Conservation (phyloP, 35 echinoderm and acorn worm species). For the Amphiura filiformis region DNA sequence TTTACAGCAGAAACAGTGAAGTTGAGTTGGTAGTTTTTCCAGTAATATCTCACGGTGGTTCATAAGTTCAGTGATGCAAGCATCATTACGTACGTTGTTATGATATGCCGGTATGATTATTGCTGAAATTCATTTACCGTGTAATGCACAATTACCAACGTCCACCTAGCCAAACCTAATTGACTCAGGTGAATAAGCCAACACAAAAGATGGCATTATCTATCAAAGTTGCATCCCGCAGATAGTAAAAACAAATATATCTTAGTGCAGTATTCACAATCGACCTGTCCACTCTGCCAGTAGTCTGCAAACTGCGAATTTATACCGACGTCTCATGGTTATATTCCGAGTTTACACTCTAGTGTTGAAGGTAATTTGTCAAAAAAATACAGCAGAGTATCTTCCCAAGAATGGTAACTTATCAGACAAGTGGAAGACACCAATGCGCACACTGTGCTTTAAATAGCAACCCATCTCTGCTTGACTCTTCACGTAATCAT, state of each 20-base stretch:
- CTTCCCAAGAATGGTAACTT: neutral
- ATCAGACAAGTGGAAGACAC: neutral
- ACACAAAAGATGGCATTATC: too few species aligned
- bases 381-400: neutral
- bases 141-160: neutral
- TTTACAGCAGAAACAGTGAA: neutral
- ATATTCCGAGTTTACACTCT: too few species aligned
- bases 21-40: neutral
- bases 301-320: too few species aligned
- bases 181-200: too few species aligned
- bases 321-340: too few species aligned
- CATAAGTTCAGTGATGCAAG: neutral
- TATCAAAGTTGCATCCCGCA: too few species aligned
- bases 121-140: neutral
- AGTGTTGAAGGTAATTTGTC: neutral
- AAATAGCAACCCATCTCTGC: neutral
- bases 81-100: neutral
- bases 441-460: neutral
- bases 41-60: neutral
- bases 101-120: neutral
- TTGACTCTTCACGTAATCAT: neutral
- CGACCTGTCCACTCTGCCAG: too few species aligned
- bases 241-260: too few species aligned
- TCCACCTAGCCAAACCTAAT: too few species aligned
- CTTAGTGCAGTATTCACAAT: too few species aligned